Percentiles rank a stretch among this genome's conserved stretches.
phyloP scores from a whole-genome alignment of 2,888 invertebrate genomes.

The Eudemis profundana region DNA sequence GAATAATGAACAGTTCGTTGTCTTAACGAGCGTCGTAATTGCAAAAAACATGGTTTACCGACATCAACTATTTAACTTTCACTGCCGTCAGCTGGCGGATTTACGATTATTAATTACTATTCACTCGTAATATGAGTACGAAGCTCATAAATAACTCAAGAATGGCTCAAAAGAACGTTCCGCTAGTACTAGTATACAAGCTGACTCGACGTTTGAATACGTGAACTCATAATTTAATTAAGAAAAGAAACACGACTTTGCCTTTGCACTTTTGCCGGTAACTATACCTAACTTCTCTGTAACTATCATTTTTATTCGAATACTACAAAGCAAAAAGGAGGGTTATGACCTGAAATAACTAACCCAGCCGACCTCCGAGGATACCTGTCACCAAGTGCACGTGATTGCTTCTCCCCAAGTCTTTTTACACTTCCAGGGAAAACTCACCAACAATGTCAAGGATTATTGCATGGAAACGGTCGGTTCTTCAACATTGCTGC shows the following conservation, averaged over 20 bases:
- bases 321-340: too few relatives aligned
- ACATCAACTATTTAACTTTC: slow-evolving; percentile 30
- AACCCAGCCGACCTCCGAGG: too few relatives aligned
- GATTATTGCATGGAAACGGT: too few relatives aligned
- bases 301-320: too few relatives aligned
- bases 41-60: slow-evolving; percentile 35
- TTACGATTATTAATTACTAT: slow-evolving; percentile 30
- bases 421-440: too few relatives aligned
- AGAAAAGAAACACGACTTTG: too few relatives aligned
- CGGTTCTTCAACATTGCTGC: not conserved
- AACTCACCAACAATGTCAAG: not conserved
- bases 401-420: too few relatives aligned
- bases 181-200: slow-evolving; percentile 1
- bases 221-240: too few relatives aligned
- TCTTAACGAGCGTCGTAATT: slow-evolving; percentile 25
- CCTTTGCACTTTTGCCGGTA: too few relatives aligned
- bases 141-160: slow-evolving; percentile 13
- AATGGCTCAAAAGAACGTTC: slow-evolving; percentile 13
- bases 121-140: slow-evolving; percentile 17
- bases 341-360: too few relatives aligned
- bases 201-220: not conserved
- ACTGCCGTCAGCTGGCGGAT: slow-evolving; percentile 26
- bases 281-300: too few relatives aligned
- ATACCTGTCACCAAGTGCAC: too few relatives aligned
- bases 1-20: slow-evolving; percentile 23